These are phyloP conservation scores for Rhynchophorus ferrugineus DNA, from an alignment of 1,140 invertebrate genomes.

Conservation along the genomic window DNA sequence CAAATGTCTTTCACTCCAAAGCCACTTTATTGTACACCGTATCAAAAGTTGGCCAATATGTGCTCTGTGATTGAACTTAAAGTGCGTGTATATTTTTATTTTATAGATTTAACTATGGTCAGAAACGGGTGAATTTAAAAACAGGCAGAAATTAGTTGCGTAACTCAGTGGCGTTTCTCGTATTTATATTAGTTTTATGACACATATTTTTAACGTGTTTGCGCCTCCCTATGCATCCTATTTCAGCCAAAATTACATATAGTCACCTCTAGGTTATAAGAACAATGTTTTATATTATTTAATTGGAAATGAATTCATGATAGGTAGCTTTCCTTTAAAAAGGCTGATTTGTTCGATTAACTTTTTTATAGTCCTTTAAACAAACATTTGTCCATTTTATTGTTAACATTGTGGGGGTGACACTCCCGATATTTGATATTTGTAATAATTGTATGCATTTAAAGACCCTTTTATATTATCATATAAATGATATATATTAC, in stretches of 20 bases:
- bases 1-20: conserved; percentile 6
- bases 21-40: background rate
- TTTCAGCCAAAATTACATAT: conserved; percentile 14
- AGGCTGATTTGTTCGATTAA: conserved; percentile 30
- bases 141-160: background rate
- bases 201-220: conserved; percentile 16
- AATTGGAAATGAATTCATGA: conserved; percentile 14
- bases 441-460: background rate
- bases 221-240: background rate
- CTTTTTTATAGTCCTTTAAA: conserved; percentile 17
- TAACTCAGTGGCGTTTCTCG: background rate
- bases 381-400: conserved; percentile 20
- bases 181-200: background rate
- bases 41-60: conserved; percentile 25
- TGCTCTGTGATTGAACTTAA: conserved; percentile 33
- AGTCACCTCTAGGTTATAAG: conserved; percentile 31
- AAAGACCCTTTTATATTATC: background rate
- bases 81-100: conserved; percentile 29
- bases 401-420: conserved; percentile 7
- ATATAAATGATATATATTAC: background rate
- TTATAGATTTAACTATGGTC: conserved; percentile 17
- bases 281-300: conserved; percentile 16
- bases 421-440: conserved; percentile 3
- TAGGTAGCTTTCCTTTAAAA: conserved; percentile 30
- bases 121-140: conserved; percentile 22